Percentiles rank a stretch among this genome's conserved stretches.
Conservation (phyloP, 2,797 vertebrate species). For the Hipposideros larvatus region DNA sequence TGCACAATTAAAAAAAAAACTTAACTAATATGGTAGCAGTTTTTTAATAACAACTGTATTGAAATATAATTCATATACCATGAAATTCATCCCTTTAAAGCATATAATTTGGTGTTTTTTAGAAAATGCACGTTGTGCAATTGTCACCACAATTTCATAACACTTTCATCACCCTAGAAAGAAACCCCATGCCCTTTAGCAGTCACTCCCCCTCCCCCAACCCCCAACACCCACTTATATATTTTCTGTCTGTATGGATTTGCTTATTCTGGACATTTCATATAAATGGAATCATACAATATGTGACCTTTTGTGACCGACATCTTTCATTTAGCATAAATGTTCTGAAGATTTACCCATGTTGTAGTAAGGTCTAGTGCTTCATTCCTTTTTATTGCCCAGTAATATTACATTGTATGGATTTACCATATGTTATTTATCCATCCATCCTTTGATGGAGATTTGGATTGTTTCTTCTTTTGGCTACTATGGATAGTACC, state of each 20-base stretch:
- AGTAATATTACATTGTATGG: neutral
- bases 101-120: neutral
- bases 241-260: neutral
- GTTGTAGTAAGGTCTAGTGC: rapidly evolving
- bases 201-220: neutral
- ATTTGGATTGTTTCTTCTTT: neutral
- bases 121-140: neutral
- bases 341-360: neutral
- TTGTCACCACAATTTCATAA: neutral
- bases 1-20: neutral
- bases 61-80: neutral
- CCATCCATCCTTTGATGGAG: neutral
- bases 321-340: neutral
- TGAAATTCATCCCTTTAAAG: neutral
- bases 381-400: neutral
- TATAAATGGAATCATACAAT: neutral
- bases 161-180: neutral
- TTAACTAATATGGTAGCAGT: neutral
- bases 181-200: neutral
- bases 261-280: neutral
- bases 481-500: neutral
- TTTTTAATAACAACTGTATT: neutral
- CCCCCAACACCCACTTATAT: too few species aligned
- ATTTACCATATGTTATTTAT: neutral
- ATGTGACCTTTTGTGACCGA: neutral